Base-by-base conservation (phyloP, 2,888 invertebrate genomes). In the Lathronympha strigana region DNA sequence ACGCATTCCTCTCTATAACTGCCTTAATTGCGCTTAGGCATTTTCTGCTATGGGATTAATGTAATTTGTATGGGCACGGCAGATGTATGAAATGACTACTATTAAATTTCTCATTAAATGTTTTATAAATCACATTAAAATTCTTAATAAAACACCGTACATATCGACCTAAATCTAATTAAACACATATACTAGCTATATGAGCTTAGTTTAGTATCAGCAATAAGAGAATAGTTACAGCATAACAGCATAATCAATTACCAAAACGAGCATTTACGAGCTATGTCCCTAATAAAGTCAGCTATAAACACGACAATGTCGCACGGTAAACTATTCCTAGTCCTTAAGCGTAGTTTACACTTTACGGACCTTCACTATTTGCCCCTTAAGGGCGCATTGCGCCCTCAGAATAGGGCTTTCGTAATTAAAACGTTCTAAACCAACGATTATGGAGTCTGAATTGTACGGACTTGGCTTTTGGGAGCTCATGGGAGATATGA, bases 351-450 rank as follows among this genome's bases (percentile, higher is more conserved):
- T 58, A 55, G 63, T 64, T 64, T 69, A 67, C 66, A 51, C 64
- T 63, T 54, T 64, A 54, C 55, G 21, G 76, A 64, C 72, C 75
- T 74, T 63, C 72, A 71, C 69, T 80, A 75, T 81, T 77, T 73
- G 79, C 68, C 82, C 80, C 83, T 88, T 88, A 83, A 89, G 84
- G 81, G 86, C 84, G 75, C 86, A 85, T 89, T 86, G 83, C 82
- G 87, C 88, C 88, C 88, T 85, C 81, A 76, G 76, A 87, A 89
- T 86, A 84, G 86, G 81, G 81, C 79, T 81, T 82, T 80, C 77
- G 86, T 90, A 90, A 90, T 92, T 91, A 90, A 90, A 90, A 83
- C 88, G 81, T 86, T 83, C 84, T 89, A 86, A 89, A 88, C 81
- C 83, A 84, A 86, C 88, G 78, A 90, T 90, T 76, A 80, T 76